A percentile compares a stretch with the other conserved stretches of the same genome.
phyloP scores from a whole-genome alignment of 1,140 invertebrate species.

The Brachionus calyciflorus region DNA sequence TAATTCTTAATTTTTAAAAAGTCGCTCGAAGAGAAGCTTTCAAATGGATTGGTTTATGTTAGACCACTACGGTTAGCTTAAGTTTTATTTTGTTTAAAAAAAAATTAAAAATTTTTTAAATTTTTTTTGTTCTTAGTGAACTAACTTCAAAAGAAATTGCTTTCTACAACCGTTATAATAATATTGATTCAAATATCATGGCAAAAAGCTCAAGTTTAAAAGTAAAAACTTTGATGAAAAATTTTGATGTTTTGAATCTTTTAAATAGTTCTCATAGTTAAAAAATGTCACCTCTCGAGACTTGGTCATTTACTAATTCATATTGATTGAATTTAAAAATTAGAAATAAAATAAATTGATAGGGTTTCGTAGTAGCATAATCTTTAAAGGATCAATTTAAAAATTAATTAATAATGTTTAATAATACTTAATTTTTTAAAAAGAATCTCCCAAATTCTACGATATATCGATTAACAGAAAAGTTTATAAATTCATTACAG shows the following conservation, averaged over 20 bases:
- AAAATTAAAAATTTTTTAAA: background rate
- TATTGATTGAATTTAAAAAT: too few relatives aligned
- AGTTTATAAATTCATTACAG: slow-evolving; percentile 23
- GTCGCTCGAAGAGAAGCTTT: slow-evolving; percentile 10
- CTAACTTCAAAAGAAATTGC: slow-evolving; percentile 42
- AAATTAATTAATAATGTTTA: too few relatives aligned
- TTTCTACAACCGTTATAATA: slow-evolving; percentile 3
- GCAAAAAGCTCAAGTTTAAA: background rate
- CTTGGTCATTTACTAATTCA: too few relatives aligned
- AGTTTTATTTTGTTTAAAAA: background rate
- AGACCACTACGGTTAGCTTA: slow-evolving; percentile 11
- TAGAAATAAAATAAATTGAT: too few relatives aligned
- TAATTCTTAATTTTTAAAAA: background rate
- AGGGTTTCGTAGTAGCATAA: too few relatives aligned
- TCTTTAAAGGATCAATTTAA: too few relatives aligned
- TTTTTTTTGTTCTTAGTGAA: slow-evolving; percentile 1
- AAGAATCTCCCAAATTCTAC: slow-evolving; percentile 11
- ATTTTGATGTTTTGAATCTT: background rate
- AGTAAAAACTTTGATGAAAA: background rate
- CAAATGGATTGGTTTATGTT: background rate
- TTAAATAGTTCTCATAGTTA: background rate
- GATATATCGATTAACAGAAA: slow-evolving; percentile 29
- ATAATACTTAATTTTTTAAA: too few relatives aligned
- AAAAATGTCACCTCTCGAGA: too few relatives aligned
- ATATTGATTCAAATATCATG: background rate